Evolutionary conservation across 2,888 invertebrate species (phyloP), one percentile per base, ranked within the genome.

Genomic region (Junonia oenone): DNA sequence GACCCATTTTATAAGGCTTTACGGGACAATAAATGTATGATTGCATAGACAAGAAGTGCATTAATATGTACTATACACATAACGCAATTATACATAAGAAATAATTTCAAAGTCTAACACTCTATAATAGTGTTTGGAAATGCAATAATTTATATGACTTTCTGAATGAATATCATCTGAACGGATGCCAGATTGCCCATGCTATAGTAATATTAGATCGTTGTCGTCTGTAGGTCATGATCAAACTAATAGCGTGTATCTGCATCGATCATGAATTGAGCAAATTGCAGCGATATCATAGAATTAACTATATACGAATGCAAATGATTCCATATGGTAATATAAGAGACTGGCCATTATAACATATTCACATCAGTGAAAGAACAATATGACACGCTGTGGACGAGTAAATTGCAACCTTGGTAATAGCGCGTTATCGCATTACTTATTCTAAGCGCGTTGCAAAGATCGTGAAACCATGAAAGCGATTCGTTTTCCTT

Each of bases 201-300:
- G 74, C 71, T 63, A 67, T 68, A 68, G 65, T 66, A 66, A 70
- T 71, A 82, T 81, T 78, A 78, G 75, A 71, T 69, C 68, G 62
- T 66, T 72, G 67, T 52, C 51, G 75, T 74, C 76, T 83, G 80
- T 85, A 84, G 88, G 87, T 86, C 87, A 87, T 73, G 83, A 84
- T 69, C 37, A 37, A 29, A 17, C 37, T 26, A 11, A 31, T 37
- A 48, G 37, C 22, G 5, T 17, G 31, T 38, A 46, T 15, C 22
- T 26, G 22, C 9, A 31, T 46, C 29, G 33, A 17, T 19, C 14
- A 22, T 15, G 17, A 8, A 6, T 15, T 40, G 17, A 15, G 17
- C 8, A 40, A 11, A 38, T 19, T n/a, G 17, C 38, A 19, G 9
- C 15, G 6, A 14, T 6, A 6, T n/a, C 14, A 13, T 35, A 5